Percentiles rank a stretch among this genome's conserved stretches.
These are phyloP conservation scores for Labeo rohita DNA, from an alignment of 2,113 vertebrate species.

Conservation along the genomic window DNA sequence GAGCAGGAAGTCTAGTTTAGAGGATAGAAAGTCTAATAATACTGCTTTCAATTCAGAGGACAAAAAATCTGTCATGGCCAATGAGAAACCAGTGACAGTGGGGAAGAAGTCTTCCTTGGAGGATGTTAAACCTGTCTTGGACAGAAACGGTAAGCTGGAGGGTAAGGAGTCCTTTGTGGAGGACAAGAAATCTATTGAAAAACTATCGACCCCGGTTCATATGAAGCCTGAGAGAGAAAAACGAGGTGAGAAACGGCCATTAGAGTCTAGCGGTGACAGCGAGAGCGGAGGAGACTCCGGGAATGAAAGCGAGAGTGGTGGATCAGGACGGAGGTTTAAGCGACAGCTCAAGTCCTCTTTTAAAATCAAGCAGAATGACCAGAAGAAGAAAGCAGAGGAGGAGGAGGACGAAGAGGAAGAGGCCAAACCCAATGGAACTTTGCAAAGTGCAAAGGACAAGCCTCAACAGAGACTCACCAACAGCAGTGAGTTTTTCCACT, in stretches of 20 bases:
- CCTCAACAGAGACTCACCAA: slow-evolving; percentile 83
- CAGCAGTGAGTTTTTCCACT: slow-evolving; percentile 63
- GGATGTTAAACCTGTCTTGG: slow-evolving; percentile 29
- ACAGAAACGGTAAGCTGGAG: slow-evolving; percentile 24
- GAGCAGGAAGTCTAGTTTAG: slow-evolving; percentile 32
- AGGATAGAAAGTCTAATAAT: slow-evolving; percentile 34
- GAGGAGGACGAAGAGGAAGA: slow-evolving; percentile 77
- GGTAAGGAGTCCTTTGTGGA: neutral
- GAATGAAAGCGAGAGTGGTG: slow-evolving; percentile 83
- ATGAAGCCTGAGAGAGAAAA: slow-evolving; percentile 41
- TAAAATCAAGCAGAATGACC: slow-evolving; percentile 87
- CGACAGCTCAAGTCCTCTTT: slow-evolving; percentile 85
- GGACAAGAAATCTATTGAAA: slow-evolving; percentile 45
- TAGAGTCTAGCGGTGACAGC: slow-evolving; percentile 82
- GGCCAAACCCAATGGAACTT: slow-evolving; percentile 81
- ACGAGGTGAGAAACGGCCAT: slow-evolving; percentile 79
- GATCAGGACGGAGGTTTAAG: slow-evolving; percentile 80
- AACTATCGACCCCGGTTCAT: neutral
- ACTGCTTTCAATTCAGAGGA: slow-evolving; percentile 19
- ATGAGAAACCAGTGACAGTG: slow-evolving; percentile 37
- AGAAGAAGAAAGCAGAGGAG: slow-evolving; percentile 80
- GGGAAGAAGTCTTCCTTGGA: slow-evolving; percentile 16
- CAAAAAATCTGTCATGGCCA: slow-evolving; percentile 20
- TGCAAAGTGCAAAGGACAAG: slow-evolving; percentile 84
- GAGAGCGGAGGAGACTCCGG: slow-evolving; percentile 75